These are phyloP conservation scores for Stomatorhinus ivindoensis DNA, from an alignment of 2,113 vertebrate genomes.

Conservation along the genomic window DNA sequence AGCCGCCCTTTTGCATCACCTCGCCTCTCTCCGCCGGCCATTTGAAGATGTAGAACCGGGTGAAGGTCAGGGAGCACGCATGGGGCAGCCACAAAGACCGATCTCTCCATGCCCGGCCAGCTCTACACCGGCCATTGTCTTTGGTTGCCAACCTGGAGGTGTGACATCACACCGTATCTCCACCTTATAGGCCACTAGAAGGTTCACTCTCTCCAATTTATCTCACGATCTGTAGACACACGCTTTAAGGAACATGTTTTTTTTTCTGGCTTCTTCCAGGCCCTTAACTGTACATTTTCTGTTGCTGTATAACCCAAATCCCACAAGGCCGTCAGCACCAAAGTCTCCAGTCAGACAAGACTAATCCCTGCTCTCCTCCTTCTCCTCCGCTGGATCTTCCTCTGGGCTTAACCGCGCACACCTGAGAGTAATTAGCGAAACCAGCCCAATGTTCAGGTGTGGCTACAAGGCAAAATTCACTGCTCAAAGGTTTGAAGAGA, in stretches of 20 bases:
- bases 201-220: not conserved
- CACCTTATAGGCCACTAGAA: not conserved
- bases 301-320: not conserved
- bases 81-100: not conserved
- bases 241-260: not conserved
- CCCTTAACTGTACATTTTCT: not conserved
- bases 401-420: not conserved
- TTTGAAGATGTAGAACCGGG: not conserved
- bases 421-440: not conserved
- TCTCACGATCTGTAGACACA: not conserved
- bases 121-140: not conserved
- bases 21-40: not conserved
- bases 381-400: not conserved
- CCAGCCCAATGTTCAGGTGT: not conserved
- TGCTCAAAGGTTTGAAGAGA: not conserved
- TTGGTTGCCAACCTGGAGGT: not conserved
- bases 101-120: not conserved
- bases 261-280: not conserved
- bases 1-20: not conserved
- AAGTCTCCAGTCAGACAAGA: not conserved
- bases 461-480: not conserved
- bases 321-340: not conserved
- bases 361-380: not conserved
- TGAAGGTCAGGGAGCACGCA: not conserved
- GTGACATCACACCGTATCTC: not conserved